Evolutionary conservation across 2,888 invertebrate species (phyloP).

Genomic region (Ypsolopha scabrella): DNA sequence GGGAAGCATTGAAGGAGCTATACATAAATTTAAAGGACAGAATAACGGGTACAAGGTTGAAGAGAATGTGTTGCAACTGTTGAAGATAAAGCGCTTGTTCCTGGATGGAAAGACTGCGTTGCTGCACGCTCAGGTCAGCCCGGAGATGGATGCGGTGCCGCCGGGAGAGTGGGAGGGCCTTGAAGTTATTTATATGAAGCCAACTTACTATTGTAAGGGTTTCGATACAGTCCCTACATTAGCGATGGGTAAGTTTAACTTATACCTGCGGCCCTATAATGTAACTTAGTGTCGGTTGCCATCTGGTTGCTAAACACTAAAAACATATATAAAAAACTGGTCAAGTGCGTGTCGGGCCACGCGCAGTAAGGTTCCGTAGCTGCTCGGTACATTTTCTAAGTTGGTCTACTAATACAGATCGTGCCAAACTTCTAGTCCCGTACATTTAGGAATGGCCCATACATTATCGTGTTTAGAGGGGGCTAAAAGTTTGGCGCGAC

Average conservation of each 20-base stretch:
- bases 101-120: slow-evolving; percentile 35
- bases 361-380: too few species aligned
- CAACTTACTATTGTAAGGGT: slow-evolving; percentile 33
- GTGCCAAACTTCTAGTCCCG: too few species aligned
- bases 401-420: too few species aligned
- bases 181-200: slow-evolving; percentile 33
- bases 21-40: slow-evolving; percentile 22
- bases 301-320: too few species aligned
- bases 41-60: slow-evolving; percentile 21
- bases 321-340: too few species aligned
- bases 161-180: slow-evolving; percentile 40
- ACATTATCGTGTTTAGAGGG: too few species aligned
- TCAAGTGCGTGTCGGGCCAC: too few species aligned
- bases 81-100: slow-evolving; percentile 37
- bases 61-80: slow-evolving; percentile 12
- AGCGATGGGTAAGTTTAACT: slow-evolving; percentile 31
- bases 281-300: too few species aligned
- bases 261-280: too few species aligned
- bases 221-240: slow-evolving; percentile 19
- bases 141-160: slow-evolving; percentile 26
- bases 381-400: too few species aligned
- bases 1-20: slow-evolving; percentile 15
- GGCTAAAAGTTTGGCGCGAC: too few species aligned
- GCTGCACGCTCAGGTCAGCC: slow-evolving; percentile 35
- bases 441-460: too few species aligned